phyloP scores from a whole-genome alignment of 2,113 vertebrate genomes.

The Sander vitreus region DNA sequence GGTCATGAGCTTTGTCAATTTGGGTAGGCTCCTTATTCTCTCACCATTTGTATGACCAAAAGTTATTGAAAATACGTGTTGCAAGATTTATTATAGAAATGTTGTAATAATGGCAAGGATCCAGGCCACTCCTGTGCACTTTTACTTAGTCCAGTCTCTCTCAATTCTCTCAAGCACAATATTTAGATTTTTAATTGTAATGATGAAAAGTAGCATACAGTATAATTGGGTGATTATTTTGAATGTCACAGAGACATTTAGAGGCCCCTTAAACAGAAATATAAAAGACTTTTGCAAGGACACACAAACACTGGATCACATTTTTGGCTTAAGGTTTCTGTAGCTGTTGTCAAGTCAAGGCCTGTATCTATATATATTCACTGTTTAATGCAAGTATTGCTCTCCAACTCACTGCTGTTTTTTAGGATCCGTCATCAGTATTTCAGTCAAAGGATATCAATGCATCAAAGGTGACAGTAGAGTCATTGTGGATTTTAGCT shows the following conservation, averaged over 20 bases:
- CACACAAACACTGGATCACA: background rate
- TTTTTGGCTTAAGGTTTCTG: background rate
- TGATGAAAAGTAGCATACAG: background rate
- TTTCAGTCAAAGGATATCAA: background rate
- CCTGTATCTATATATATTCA: background rate
- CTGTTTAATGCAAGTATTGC: background rate
- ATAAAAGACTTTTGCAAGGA: background rate
- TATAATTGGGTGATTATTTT: background rate
- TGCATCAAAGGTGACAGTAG: constrained; percentile 7
- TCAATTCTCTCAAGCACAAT: background rate
- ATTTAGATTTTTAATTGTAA: background rate
- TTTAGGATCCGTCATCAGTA: background rate
- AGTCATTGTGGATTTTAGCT: constrained; percentile 11
- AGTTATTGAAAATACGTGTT: background rate
- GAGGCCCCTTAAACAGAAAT: background rate
- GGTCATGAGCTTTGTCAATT: constrained; percentile 99
- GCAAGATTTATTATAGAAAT: background rate
- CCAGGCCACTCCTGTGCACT: background rate
- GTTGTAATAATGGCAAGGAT: background rate
- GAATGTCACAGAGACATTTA: background rate
- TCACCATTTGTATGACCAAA: background rate
- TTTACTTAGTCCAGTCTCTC: background rate
- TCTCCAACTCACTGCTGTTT: background rate
- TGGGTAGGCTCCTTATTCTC: constrained; percentile 87
- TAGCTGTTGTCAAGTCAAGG: background rate